Conservation (phyloP, 2,888 invertebrate species). For the Augochlorella aurata region DNA sequence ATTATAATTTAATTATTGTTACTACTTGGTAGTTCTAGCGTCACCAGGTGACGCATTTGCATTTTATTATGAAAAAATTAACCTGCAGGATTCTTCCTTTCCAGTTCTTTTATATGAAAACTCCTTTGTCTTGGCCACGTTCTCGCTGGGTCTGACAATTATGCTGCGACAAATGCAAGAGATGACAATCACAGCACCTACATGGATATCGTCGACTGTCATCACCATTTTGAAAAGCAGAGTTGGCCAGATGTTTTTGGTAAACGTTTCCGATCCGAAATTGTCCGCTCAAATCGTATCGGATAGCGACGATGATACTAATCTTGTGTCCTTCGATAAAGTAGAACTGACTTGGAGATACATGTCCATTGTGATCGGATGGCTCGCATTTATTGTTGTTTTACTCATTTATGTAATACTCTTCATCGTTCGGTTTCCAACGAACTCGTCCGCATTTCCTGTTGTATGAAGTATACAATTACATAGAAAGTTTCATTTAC, state of each 20-base stretch:
- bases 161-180: slow-evolving; percentile 66
- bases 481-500: neutral
- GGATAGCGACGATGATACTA: slow-evolving; percentile 66
- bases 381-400: slow-evolving; percentile 69
- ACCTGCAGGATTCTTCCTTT: slow-evolving; percentile 28
- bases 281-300: slow-evolving; percentile 69
- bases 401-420: slow-evolving; percentile 69
- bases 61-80: neutral
- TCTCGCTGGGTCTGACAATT: slow-evolving; percentile 63
- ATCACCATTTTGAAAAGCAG: slow-evolving; percentile 68
- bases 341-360: slow-evolving; percentile 69
- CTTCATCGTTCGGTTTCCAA: slow-evolving; percentile 60
- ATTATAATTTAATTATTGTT: neutral
- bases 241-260: slow-evolving; percentile 72
- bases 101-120: slow-evolving; percentile 73
- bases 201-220: slow-evolving; percentile 66
- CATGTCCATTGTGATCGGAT: slow-evolving; percentile 68
- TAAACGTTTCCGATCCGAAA: slow-evolving; percentile 73
- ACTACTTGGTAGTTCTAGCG: neutral
- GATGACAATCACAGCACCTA: slow-evolving; percentile 65
- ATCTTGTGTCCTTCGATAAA: slow-evolving; percentile 60
- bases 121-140: slow-evolving; percentile 68
- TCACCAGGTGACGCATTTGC: neutral
- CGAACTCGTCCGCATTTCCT: neutral
- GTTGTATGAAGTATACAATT: neutral